Conservation (phyloP, 2,888 invertebrate species). For the Synergus laeviventris region DNA sequence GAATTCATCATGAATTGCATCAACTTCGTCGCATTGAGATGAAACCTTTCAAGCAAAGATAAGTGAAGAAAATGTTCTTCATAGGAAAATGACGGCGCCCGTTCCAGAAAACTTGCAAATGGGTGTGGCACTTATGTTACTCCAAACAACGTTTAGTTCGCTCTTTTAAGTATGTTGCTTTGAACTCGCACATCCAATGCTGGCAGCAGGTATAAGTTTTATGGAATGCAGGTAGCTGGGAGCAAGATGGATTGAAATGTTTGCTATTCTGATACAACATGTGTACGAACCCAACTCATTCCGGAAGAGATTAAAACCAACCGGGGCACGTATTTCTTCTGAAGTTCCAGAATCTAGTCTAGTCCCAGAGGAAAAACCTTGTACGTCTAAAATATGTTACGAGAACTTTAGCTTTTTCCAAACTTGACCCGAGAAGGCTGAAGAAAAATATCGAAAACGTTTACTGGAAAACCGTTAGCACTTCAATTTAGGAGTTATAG, state of each 20-base stretch:
- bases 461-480: constrained; percentile 6
- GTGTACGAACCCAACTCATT: constrained; percentile 26
- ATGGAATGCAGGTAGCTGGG: constrained; percentile 2
- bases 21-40: not conserved
- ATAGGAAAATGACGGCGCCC: constrained; percentile 27
- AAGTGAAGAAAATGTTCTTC: constrained; percentile 34
- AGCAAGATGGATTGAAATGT: constrained; percentile 12
- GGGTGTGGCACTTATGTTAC: constrained; percentile 31
- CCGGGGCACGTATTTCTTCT: constrained; percentile 23
- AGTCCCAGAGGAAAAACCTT: constrained; percentile 1
- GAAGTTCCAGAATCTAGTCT: constrained; percentile 26
- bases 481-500: not conserved
- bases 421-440: not conserved
- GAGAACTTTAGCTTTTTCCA: constrained; percentile 27
- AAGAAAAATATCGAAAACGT: constrained; percentile 15
- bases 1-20: constrained; percentile 12
- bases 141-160: constrained; percentile 36
- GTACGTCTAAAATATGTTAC: constrained; percentile 5
- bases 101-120: constrained; percentile 39
- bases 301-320: constrained; percentile 32
- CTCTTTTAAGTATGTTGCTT: not conserved
- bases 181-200: constrained; percentile 15
- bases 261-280: constrained; percentile 36
- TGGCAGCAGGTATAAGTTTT: constrained; percentile 20
- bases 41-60: constrained; percentile 22